Base-by-base conservation (phyloP, 2,888 invertebrate genomes). In the Archaeoteleia sp. region DNA sequence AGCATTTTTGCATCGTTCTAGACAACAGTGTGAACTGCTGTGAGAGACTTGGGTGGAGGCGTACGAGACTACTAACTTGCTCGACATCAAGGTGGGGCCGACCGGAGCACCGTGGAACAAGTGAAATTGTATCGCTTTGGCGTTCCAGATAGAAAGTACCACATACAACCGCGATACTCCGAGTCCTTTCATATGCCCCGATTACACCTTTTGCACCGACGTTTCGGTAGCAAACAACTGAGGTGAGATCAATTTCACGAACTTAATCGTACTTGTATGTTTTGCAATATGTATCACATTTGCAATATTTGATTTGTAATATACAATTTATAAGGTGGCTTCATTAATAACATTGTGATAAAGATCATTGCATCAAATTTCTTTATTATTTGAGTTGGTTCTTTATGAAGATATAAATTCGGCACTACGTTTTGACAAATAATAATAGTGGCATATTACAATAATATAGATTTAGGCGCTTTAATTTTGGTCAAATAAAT, bases 81-180 rank as follows among this genome's bases (percentile, higher is more conserved):
- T n/a, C n/a, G n/a, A n/a, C n/a, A 30, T 37, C 54, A 30, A 58
- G 66, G 66, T 53, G 66, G 60, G 60, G 60, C 60, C 51, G 10
- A 30, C n/a, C n/a, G n/a, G n/a, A n/a, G n/a, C n/a, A 69, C 42
- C 57, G 70, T 67, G 74, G 71, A 78, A 76, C 78, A 78, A 80
- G 77, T 80, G 81, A 81, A 81, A 81, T 80, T 79, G 74, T 78
- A 79, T 76, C 78, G 76, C 74, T 75, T 67, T 63, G 70, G 69
- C 67, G 76, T 77, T 78, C 71, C 72, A 72, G 73, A 75, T 80
- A 80, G 81, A 81, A 81, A 81, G 81, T 80, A 62, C 49, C 55
- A 58, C 40, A 66, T 13, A 62, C 23, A 48, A 32, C 58, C 51
- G 43, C 42, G 66, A 48, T 40, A 37, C 42, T 42, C 53, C 60